Evolutionary conservation across 2,797 vertebrate genomes (phyloP), one percentile per base, ranked within the genome.

Genomic region (Gouania willdenowi): DNA sequence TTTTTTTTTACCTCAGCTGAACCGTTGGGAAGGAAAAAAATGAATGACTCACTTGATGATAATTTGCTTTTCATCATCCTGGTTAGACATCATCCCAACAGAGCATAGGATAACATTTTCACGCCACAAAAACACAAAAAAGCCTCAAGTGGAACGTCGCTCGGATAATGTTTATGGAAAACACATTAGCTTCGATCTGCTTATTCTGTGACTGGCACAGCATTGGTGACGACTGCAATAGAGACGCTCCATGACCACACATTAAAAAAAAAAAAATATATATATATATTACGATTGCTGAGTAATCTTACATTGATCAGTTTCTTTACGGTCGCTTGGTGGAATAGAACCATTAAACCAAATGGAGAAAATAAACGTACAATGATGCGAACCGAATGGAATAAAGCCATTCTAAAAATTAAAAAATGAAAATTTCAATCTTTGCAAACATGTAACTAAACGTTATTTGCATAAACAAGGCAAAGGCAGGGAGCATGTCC

Each of bases 1-100:
- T n/a, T n/a, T n/a, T n/a, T 26, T 33, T 41, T 70, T 19, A 58
- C 58, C 45, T 44, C 30, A 2, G 22, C 35, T 72, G 62, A 82
- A 79, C 77, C 44, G 29, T 26, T 46, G 41, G 67, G 63, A 46
- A 46, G 52, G 57, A 45, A 34, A 54, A 48, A 32, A 54, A 44
- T 8, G 10, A 41, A 14, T 70, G 77, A 78, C 50, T 81, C 75
- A 77, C 31, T 11, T 2, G 6, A 30, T 30, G 52, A 29, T 31
- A 20, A 25, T 73, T 67, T 40, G 35, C 18, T 45, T 66, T 67
- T 66, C 64, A 44, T 59, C 43, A 26, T 34, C 48, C 66, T 50
- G 44, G 61, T 50, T 62, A 53, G 12, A 42, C 36, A 59, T 50
- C 26, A 54, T 40, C 25, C 25, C 36, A 45, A 52, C 61, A 29